A percentile compares a stretch with the other conserved stretches of the same genome.
phyloP scores from a whole-genome alignment of 53 echinoderm and acorn worm genomes.

The Antedon mediterranea region DNA sequence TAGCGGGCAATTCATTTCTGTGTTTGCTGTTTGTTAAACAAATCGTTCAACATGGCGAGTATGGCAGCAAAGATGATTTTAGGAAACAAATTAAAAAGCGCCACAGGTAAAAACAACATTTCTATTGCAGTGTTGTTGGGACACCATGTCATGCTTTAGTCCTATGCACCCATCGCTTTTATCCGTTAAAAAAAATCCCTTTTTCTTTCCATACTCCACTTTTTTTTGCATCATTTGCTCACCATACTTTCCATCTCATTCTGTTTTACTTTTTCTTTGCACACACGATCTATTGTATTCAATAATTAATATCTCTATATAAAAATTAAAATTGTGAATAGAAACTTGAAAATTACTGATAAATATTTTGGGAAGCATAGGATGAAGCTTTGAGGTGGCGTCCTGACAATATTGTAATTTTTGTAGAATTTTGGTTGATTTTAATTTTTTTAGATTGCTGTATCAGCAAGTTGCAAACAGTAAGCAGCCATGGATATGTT shows the following conservation, averaged over 20 bases:
- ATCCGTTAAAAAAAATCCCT: neutral
- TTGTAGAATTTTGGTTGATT: neutral
- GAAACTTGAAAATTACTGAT: neutral
- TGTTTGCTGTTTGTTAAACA: neutral
- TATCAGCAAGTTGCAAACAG: neutral
- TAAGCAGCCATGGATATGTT: neutral
- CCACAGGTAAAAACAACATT: constrained; percentile 58
- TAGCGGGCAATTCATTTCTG: neutral
- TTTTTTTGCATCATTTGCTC: neutral
- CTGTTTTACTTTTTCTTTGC: neutral
- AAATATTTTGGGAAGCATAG: neutral
- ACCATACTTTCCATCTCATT: neutral
- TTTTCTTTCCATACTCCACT: neutral
- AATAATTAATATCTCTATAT: neutral
- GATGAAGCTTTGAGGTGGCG: neutral
- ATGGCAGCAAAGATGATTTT: constrained; percentile 97
- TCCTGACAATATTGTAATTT: neutral
- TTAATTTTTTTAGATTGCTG: neutral
- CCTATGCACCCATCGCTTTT: neutral
- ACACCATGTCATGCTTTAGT: neutral
- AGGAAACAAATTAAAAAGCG: constrained; percentile 91
- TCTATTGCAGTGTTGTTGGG: neutral
- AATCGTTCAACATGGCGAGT: constrained; percentile 49
- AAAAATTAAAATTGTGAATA: neutral
- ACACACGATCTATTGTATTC: neutral